Base-by-base conservation (phyloP, 2,888 invertebrate species). In the Protodeltote pygarga region DNA sequence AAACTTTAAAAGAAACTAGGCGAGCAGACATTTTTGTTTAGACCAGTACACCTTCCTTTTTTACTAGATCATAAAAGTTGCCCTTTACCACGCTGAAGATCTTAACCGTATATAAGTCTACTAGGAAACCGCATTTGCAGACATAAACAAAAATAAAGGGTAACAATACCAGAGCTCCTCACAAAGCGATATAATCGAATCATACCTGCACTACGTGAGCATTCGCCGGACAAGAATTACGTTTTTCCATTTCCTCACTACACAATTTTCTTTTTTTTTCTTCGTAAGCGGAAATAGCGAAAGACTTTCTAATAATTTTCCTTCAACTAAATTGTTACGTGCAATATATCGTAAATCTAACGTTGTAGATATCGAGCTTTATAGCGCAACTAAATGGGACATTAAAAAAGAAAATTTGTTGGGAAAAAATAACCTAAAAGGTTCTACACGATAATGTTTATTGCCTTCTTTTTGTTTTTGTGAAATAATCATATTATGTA, bases 301-400 rank as follows among this genome's bases (percentile, higher is more conserved):
- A 68, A 61, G 57, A 65, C 68, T 66, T 64, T 59, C 46, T 59
- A 61, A 65, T 54, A 55, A 71, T 68, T 65, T 64, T 65, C 65
- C 38, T 50, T 57, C 37, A 39, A 46, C 41, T 35, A 37, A 55
- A 42, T 24, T 47, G 40, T 59, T 63, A 63, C 44, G 41, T 51
- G 46, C 58, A 50, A 62, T 67, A 42, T 48, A 68, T 60, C 58
- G 66, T 75, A 71, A 74, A 71, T 72, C 54, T 65, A 50, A 42
- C 34, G 50, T 27, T 51, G 37, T 28, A 65, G 62, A 73, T 68
- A 66, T 42, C 47, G 54, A 59, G 52, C 63, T 70, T 75, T 75
- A 72, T 64, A 61, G 65, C 58, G 38, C 49, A 48, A 50, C 58
- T 59, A 58, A 70, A 60, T 49, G 53, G 53, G 60, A 53, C 40